Evolutionary conservation across 2,797 vertebrate genomes (phyloP).

Genomic region (Arctocebus calabarensis): DNA sequence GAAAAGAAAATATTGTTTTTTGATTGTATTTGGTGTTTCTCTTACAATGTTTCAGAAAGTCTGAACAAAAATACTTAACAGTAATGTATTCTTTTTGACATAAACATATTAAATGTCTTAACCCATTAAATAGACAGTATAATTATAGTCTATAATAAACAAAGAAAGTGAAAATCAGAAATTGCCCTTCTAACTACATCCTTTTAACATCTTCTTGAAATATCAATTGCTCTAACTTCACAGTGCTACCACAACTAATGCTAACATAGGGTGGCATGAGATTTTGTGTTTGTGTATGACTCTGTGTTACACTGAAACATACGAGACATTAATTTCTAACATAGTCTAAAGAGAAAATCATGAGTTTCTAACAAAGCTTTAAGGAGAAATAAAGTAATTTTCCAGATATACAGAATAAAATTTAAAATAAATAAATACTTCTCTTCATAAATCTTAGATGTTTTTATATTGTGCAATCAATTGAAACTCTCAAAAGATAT

Average conservation of each 20-base stretch:
- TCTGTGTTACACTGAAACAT: not conserved
- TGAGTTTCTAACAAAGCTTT: not conserved
- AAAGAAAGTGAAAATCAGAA: not conserved
- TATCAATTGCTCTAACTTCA: not conserved
- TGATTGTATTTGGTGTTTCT: not conserved
- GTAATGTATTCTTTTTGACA: not conserved
- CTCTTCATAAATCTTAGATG: not conserved
- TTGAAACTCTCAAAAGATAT: not conserved
- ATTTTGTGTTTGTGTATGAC: not conserved
- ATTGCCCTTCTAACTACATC: not conserved
- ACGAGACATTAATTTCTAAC: not conserved
- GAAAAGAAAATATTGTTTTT: not conserved
- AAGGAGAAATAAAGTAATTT: not conserved
- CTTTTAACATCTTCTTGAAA: not conserved
- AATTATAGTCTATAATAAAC: not conserved
- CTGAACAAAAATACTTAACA: not conserved
- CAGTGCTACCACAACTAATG: not conserved
- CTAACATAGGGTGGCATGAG: too few species aligned
- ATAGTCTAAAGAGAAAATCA: not conserved
- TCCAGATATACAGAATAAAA: not conserved
- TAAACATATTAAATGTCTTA: not conserved
- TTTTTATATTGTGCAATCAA: not conserved
- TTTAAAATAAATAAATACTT: not conserved
- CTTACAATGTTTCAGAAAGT: not conserved
- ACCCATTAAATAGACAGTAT: not conserved